Conservation (phyloP, 2,113 vertebrate species). For the Ammodytes marinus region DNA sequence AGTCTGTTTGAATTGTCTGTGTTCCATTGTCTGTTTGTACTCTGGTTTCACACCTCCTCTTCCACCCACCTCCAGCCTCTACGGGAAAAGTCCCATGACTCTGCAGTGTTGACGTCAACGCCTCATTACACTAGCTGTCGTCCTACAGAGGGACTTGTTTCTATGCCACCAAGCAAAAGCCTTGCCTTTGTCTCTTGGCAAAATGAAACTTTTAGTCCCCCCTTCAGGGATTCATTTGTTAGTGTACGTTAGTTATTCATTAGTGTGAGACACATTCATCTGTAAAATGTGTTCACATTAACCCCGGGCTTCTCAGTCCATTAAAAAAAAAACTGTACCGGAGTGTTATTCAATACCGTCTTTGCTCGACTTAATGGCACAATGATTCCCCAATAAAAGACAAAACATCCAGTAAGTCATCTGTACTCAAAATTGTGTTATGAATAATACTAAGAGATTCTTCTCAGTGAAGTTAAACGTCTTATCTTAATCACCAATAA, state of each 20-base stretch:
- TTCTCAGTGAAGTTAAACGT: neutral
- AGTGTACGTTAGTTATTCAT: slow-evolving; percentile 30
- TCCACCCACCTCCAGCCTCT: slow-evolving; percentile 49
- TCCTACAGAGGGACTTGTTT: slow-evolving; percentile 62
- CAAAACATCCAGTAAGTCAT: slow-evolving; percentile 1
- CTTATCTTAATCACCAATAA: neutral
- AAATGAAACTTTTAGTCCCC: slow-evolving; percentile 43
- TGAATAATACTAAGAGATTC: neutral
- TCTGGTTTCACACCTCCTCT: slow-evolving; percentile 53
- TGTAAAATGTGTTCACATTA: slow-evolving; percentile 29
- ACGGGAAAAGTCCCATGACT: slow-evolving; percentile 60
- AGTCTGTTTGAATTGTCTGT: slow-evolving; percentile 5
- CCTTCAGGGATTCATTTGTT: slow-evolving; percentile 26
- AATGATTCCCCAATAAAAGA: slow-evolving; percentile 23
- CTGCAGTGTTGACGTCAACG: slow-evolving; percentile 51
- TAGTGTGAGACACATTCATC: slow-evolving; percentile 59
- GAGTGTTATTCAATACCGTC: neutral
- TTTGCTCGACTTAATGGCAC: neutral
- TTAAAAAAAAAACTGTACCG: neutral
- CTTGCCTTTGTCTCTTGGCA: slow-evolving; percentile 60
- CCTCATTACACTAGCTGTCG: slow-evolving; percentile 47
- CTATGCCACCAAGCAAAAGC: slow-evolving; percentile 64
- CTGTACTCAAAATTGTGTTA: slow-evolving; percentile 10
- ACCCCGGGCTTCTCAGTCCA: slow-evolving; percentile 1
- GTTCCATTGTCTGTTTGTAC: slow-evolving; percentile 32